These are phyloP conservation scores for Plecturocebus donacophilus DNA, from an alignment of 2,113 vertebrate species.

Conservation along the genomic window DNA sequence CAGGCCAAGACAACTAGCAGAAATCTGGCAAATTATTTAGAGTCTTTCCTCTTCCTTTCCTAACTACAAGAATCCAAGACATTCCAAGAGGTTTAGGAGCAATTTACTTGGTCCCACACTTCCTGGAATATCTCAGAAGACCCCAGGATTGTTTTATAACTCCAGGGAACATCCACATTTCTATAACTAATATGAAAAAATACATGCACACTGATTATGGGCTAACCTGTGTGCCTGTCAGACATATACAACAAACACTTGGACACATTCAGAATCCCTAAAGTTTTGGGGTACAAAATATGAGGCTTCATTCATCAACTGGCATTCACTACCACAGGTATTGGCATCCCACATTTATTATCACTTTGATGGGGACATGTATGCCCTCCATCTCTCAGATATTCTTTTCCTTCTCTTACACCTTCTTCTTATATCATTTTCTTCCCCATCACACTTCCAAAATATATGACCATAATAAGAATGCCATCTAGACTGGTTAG, in stretches of 20 bases:
- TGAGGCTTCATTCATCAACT: background rate
- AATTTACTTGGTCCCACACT: background rate
- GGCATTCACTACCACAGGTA: background rate
- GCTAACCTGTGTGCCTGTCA: background rate
- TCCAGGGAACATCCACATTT: background rate
- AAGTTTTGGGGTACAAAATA: background rate
- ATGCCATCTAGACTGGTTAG: constrained; percentile 31
- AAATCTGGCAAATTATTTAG: background rate
- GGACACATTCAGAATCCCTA: background rate
- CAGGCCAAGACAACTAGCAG: background rate
- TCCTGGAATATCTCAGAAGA: background rate
- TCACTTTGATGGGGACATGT: background rate
- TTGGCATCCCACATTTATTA: background rate
- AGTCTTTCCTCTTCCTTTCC: background rate
- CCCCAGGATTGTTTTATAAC: background rate
- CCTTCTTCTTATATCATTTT: constrained; percentile 3
- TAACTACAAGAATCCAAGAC: background rate
- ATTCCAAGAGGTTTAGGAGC: background rate
- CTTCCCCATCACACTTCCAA: background rate
- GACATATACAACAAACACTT: background rate
- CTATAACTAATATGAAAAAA: background rate
- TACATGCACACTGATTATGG: background rate
- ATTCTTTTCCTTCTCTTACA: constrained; percentile 10
- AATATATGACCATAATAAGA: constrained; percentile 59
- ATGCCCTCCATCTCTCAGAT: background rate